Conservation (phyloP, 2,113 vertebrate species). For the Sarotherodon lohbergeri region DNA sequence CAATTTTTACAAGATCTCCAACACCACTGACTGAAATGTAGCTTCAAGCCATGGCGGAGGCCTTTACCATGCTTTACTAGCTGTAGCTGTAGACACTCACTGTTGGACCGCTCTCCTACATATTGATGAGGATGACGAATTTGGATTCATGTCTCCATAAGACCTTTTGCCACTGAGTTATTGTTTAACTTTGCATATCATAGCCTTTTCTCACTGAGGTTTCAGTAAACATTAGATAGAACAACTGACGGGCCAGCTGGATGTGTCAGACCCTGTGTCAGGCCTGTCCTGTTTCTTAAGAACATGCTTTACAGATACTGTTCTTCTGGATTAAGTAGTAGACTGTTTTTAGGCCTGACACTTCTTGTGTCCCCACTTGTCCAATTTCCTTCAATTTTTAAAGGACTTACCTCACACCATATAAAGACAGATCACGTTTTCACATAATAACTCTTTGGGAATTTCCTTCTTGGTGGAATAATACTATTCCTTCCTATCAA, state of each 20-base stretch:
- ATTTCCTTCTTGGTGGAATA: neutral
- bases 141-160: neutral
- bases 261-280: neutral
- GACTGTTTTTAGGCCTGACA: neutral
- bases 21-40: neutral
- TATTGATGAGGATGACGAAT: neutral
- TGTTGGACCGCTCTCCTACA: neutral
- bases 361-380: neutral
- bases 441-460: neutral
- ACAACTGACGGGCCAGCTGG: neutral
- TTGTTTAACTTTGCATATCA: neutral
- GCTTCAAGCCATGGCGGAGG: neutral
- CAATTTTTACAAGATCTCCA: neutral
- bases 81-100: neutral
- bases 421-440: neutral
- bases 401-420: neutral
- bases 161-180: neutral
- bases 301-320: neutral
- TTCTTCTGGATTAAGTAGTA: neutral
- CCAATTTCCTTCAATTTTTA: neutral
- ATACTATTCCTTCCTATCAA: neutral
- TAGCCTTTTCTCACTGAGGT: neutral
- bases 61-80: neutral
- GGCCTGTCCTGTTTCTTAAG: neutral
- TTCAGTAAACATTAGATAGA: neutral